A percentile compares a stretch with the other conserved stretches of the same genome.
Evolutionary conservation across 2,113 vertebrate species (phyloP).

Genomic region (Halichoeres trimaculatus): DNA sequence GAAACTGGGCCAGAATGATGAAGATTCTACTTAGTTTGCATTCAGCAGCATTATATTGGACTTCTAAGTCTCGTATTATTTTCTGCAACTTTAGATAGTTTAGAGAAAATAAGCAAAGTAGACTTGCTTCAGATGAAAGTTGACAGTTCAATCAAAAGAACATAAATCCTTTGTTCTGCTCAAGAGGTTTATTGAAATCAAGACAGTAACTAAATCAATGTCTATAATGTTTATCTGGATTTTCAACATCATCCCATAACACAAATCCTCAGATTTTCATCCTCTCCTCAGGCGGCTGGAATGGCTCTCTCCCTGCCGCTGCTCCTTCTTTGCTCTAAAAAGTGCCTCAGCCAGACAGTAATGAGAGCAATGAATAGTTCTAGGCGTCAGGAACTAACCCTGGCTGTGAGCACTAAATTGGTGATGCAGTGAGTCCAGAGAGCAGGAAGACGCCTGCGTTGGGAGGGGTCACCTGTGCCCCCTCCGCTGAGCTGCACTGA

Average conservation of each 20-base stretch:
- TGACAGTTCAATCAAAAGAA: neutral
- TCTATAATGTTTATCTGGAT: neutral
- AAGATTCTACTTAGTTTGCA: constrained; percentile 3
- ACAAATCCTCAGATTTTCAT: constrained; percentile 21
- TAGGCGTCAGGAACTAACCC: constrained; percentile 59
- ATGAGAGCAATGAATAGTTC: constrained; percentile 75
- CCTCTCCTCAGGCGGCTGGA: constrained; percentile 42
- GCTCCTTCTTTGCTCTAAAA: constrained; percentile 49
- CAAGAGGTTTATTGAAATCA: neutral
- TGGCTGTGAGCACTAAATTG: constrained; percentile 69
- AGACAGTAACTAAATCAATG: neutral
- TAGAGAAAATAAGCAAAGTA: neutral
- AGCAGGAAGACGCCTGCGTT: constrained; percentile 36
- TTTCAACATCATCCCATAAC: neutral
- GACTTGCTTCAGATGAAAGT: neutral
- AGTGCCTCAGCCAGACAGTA: constrained; percentile 69
- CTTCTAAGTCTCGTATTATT: neutral
- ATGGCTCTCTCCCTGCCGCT: constrained; percentile 34
- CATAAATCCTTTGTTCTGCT: neutral
- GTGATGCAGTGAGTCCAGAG: constrained; percentile 45
- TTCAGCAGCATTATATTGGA: neutral
- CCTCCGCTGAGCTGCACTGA: constrained; percentile 54
- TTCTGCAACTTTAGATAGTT: neutral
- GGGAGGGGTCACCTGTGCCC: constrained; percentile 43
- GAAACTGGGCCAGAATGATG: constrained; percentile 5